Percentiles rank a stretch among this genome's conserved stretches.
phyloP scores from a whole-genome alignment of 2,888 invertebrate species.

The Anoplius nigerrimus region DNA sequence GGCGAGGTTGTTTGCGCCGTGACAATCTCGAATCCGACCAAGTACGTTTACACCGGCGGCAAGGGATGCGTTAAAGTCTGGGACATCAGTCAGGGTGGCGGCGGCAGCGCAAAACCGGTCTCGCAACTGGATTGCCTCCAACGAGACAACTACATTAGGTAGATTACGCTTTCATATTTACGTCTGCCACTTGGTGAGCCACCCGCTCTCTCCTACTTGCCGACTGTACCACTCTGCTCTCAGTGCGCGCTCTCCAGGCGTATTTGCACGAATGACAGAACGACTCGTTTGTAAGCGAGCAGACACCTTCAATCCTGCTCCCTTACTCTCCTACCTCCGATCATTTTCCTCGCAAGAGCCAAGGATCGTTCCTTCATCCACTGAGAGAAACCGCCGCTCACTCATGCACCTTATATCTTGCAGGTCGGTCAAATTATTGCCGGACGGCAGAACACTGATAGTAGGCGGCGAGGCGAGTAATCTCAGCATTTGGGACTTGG shows the following conservation, averaged over 20 bases:
- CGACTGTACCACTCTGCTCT: slow-evolving; percentile 25
- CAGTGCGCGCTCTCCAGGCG: no score
- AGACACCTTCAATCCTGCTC: no score
- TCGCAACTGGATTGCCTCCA: slow-evolving; percentile 95
- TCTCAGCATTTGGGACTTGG: slow-evolving; percentile 96
- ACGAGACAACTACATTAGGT: slow-evolving; percentile 94
- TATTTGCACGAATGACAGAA: no score
- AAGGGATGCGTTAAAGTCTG: slow-evolving; percentile 98
- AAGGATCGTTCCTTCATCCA: no score
- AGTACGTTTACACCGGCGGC: slow-evolving; percentile 98
- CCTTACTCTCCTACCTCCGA: no score
- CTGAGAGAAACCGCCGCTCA: no score
- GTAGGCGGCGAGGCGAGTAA: slow-evolving; percentile 98
- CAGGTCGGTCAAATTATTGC: slow-evolving; percentile 90
- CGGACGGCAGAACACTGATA: slow-evolving; percentile 94
- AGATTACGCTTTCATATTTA: slow-evolving; percentile 21
- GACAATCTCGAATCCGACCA: slow-evolving; percentile 93
- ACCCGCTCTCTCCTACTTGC: slow-evolving; percentile 11
- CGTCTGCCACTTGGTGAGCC: slow-evolving; percentile 30
- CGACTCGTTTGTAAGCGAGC: no score
- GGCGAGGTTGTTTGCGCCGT: slow-evolving; percentile 99
- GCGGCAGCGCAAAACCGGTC: slow-evolving; percentile 88
- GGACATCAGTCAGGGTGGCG: slow-evolving; percentile 94
- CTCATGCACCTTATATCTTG: neutral
- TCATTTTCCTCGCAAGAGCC: no score